Base-by-base conservation (phyloP, 2,888 invertebrate species). In the Scaptomyza parva region DNA sequence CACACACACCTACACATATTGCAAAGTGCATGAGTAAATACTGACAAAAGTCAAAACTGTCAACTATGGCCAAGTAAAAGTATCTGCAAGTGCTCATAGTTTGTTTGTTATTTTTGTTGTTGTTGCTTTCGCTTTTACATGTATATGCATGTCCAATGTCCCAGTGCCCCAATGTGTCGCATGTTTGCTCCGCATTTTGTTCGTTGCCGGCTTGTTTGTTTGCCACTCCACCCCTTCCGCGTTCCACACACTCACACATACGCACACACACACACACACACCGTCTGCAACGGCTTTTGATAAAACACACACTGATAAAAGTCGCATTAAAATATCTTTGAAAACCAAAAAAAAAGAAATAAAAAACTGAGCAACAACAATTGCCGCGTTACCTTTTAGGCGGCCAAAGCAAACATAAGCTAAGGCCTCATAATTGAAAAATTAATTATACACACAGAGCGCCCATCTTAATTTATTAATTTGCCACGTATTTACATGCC, bases 391-490 rank as follows among this genome's bases (percentile, higher is more conserved):
- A 65, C 53, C 64, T 57, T 17, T 53, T 52, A 41, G 70, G 59
- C 73, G 73, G 69, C 54, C 68, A 84, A 70, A 77, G 48, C 66
- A 86, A 81, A 81, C 80, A 86, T 54, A 52, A 79, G 59, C 62
- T 80, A 83, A 86, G 68, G 66, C 86, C 70, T 40, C 60, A 70
- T 86, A 81, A 81, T 86, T 81, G 77, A 86, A 83, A 83, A 81
- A 86, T 76, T 79, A 83, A 81, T 83, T 83, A 76, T 68, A 77
- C 61, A 74, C 60, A n/a, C 41, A 58, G 37, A 17, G 71, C 57
- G 61, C 54, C 47, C 73, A 58, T 62, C 71, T 70, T 70, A 70
- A 74, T 76, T 66, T 66, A 76, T 76, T 70, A 74, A 74, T 76
- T 74, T 76, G 39, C 76, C 43, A 58, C 40, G 22, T 76, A 73